Evolutionary conservation across 2,113 vertebrate genomes (phyloP), one percentile per base, ranked within the genome.

Genomic region (Athene cunicularia): DNA sequence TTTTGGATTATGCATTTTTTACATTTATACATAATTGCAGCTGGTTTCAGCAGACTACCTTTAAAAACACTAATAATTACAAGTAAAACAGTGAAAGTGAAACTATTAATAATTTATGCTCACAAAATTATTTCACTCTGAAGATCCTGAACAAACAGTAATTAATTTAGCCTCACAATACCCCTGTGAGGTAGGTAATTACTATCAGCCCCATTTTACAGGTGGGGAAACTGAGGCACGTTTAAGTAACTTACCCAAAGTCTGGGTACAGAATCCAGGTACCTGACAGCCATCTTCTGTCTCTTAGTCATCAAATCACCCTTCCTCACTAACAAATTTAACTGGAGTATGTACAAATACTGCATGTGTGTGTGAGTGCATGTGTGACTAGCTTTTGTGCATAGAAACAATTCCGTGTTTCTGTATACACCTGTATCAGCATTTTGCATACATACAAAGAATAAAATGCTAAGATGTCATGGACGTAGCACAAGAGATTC

Each of bases 141-240:
- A 88, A 63, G 52, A 73, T 80, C 35, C 77, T 68, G 66, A 89
- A 72, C 14, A 79, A 75, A 72, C 32, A 72, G 56, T 58, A 49
- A 70, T 35, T 80, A 72, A 88, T 77, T 94, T 70, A 96, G 62
- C 84, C 93, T 96, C 87, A 93, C 86, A 82, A 39, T 55, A 63
- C 7, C 9, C 18, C 37, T 88, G 89, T 62, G 62, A 95, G 71
- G 66, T 62, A 76, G 53, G 12, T 43, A 81, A 83, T 70, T 43
- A 70, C 23, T 76, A 52, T 43, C 62, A 83, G 41, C 21, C 58
- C 70, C 55, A 63, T 76, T 85, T 93, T 83, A 73, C 14, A 89
- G 32, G 20, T 79, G 59, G n/a, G 62, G n/a, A 93, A 91, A 76
- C 35, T 64, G 58, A 62, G 60, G 62, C 13, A 39, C 56, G 60